Evolutionary conservation across 2,888 invertebrate species (phyloP).

Genomic region (Rhorus exstirpatorius): DNA sequence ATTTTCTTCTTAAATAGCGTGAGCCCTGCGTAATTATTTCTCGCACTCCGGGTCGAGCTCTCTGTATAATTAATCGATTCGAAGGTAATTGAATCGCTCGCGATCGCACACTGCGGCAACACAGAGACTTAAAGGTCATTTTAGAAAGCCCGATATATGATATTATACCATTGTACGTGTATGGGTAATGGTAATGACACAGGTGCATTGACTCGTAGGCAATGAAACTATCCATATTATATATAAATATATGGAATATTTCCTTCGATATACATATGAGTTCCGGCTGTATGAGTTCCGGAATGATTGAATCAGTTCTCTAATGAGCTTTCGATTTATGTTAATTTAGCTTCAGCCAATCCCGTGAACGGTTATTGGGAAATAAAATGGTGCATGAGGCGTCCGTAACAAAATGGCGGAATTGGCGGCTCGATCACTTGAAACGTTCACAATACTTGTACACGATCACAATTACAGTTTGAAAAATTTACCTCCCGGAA

Average conservation of each 20-base stretch:
- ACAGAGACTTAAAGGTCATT: constrained; percentile 58
- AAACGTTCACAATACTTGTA: not conserved
- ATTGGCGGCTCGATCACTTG: not conserved
- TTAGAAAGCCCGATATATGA: constrained; percentile 60
- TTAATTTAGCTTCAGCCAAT: no score
- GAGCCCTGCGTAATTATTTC: constrained; percentile 51
- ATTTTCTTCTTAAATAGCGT: not conserved
- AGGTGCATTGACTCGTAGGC: constrained; percentile 1
- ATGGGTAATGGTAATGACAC: constrained; percentile 26
- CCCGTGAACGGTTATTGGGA: not conserved
- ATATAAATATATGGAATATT: not conserved
- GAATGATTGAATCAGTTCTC: not conserved
- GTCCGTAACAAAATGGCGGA: not conserved
- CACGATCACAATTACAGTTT: not conserved
- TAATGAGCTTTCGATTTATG: not conserved
- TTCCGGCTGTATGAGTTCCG: not conserved
- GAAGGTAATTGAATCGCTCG: constrained; percentile 71
- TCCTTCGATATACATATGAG: not conserved
- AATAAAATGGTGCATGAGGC: not conserved
- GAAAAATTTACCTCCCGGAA: not conserved
- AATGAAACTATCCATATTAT: not conserved
- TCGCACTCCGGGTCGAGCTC: constrained; percentile 45
- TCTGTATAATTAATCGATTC: constrained; percentile 68
- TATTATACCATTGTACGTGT: constrained; percentile 31
- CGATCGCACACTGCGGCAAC: constrained; percentile 41